Evolutionary conservation across 2,113 vertebrate genomes (phyloP).

Genomic region (Madoqua kirkii): DNA sequence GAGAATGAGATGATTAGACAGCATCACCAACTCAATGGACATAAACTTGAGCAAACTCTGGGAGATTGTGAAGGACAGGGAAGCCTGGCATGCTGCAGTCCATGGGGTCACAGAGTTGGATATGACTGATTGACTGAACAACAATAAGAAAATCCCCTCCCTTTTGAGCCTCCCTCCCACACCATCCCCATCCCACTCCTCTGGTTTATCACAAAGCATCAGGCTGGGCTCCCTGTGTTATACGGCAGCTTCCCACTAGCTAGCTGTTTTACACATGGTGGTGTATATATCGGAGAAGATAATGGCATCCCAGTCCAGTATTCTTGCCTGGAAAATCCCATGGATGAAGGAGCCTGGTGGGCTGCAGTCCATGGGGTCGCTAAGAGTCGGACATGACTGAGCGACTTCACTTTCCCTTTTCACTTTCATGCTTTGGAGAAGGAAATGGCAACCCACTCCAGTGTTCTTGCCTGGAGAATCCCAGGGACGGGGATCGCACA

Average conservation of each 20-base stretch:
- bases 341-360: too few relatives aligned
- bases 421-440: too few relatives aligned
- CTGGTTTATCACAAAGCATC: neutral
- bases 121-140: neutral
- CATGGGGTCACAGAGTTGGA: neutral
- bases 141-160: neutral
- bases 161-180: neutral
- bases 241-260: neutral
- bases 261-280: neutral
- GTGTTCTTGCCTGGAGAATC: too few relatives aligned
- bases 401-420: too few relatives aligned
- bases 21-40: neutral
- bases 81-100: neutral
- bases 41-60: neutral
- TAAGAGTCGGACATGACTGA: too few relatives aligned
- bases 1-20: neutral
- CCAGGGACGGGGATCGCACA: too few relatives aligned
- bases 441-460: too few relatives aligned
- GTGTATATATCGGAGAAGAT: neutral
- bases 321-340: too few relatives aligned
- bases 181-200: neutral
- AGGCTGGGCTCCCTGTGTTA: neutral
- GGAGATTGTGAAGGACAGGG: neutral
- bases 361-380: too few relatives aligned
- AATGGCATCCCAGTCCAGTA: too few relatives aligned